Percentiles rank a stretch among this genome's conserved stretches.
Conservation (phyloP, 2,888 invertebrate genomes). For the Thelaira solivaga region DNA sequence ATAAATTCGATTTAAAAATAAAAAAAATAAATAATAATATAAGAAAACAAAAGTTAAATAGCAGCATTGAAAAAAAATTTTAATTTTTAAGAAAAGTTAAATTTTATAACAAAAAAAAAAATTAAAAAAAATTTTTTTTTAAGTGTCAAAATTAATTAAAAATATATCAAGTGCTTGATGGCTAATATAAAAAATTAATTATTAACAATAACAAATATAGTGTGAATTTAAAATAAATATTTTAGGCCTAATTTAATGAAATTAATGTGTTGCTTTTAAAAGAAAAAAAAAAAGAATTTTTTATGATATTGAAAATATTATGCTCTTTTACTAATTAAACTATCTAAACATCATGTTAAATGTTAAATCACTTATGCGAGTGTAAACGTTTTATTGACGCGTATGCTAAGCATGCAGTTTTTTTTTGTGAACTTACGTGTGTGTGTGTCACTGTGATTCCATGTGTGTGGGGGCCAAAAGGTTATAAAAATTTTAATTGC, state of each 20-base stretch:
- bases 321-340: not conserved
- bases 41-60: not conserved
- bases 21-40: constrained; percentile 10
- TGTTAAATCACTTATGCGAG: not conserved
- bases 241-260: too few relatives aligned
- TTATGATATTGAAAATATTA: not conserved
- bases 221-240: too few relatives aligned
- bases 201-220: too few relatives aligned
- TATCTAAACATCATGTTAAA: constrained; percentile 27
- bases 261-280: too few relatives aligned
- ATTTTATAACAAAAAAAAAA: too few relatives aligned
- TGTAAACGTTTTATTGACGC: not conserved
- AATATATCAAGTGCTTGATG: too few relatives aligned
- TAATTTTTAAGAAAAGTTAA: too few relatives aligned
- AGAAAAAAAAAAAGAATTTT: not conserved
- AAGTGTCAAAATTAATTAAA: too few relatives aligned
- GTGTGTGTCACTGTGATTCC: too few relatives aligned
- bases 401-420: not conserved
- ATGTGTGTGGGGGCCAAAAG: constrained; percentile 3
- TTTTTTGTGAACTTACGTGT: not conserved
- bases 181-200: too few relatives aligned
- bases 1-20: not conserved
- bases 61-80: not conserved
- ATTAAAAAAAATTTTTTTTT: too few relatives aligned
- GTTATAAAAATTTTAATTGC: constrained; percentile 38